These are phyloP conservation scores for Fulmarus glacialis DNA, from an alignment of 2,113 vertebrate genomes.

Conservation along the genomic window DNA sequence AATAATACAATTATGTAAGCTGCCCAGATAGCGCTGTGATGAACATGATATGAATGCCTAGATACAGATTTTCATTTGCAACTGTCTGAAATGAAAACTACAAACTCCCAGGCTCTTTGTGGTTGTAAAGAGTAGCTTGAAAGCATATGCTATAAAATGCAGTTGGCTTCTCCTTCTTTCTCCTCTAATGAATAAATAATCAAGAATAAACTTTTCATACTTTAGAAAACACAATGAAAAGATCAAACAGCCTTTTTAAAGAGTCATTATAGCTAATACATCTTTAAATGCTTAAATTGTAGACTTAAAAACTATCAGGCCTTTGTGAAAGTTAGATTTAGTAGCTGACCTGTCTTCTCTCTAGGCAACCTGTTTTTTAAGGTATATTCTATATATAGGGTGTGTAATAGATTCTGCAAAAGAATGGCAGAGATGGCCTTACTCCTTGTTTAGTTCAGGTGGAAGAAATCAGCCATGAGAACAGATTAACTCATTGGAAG, in stretches of 20 bases:
- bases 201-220: not conserved
- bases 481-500: not conserved
- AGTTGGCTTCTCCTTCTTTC: not conserved
- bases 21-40: not conserved
- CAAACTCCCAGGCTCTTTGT: not conserved
- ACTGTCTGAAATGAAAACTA: not conserved
- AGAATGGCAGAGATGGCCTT: not conserved
- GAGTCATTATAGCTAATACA: not conserved
- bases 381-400: not conserved
- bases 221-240: not conserved
- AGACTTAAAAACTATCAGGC: not conserved
- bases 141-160: not conserved
- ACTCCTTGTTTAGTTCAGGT: not conserved
- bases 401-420: not conserved
- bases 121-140: conserved; percentile 6
- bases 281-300: not conserved
- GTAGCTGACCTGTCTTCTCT: not conserved
- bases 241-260: not conserved
- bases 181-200: not conserved
- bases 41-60: not conserved
- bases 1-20: conserved; percentile 13
- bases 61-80: conserved; percentile 26
- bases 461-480: not conserved
- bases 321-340: not conserved
- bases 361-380: not conserved